Conservation (phyloP, 2,113 vertebrate genomes). For the Pachycephala philippinensis region DNA sequence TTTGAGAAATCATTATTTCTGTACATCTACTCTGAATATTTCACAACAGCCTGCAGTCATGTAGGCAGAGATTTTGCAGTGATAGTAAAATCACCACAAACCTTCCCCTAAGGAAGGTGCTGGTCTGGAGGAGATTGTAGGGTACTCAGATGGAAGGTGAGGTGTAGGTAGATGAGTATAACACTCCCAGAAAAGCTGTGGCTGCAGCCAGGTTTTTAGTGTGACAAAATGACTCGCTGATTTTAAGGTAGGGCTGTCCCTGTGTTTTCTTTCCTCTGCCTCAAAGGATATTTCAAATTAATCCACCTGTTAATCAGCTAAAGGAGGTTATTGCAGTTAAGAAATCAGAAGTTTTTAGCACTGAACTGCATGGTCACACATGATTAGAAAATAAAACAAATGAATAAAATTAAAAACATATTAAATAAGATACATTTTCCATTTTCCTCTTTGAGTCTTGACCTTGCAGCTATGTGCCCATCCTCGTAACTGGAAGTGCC, state of each 20-base stretch:
- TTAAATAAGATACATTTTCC: background rate
- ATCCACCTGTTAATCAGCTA: background rate
- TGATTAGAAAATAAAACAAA: background rate
- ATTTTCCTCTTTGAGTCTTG: background rate
- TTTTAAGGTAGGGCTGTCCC: background rate
- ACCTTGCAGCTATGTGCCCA: background rate
- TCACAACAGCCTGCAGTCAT: background rate
- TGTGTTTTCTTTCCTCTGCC: background rate
- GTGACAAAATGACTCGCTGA: background rate
- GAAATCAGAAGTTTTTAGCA: background rate
- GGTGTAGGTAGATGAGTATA: no score
- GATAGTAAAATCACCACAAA: background rate
- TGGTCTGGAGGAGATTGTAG: background rate
- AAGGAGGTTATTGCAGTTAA: background rate
- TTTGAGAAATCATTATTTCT: background rate
- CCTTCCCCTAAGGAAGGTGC: background rate
- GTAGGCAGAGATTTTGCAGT: background rate
- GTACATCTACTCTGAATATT: background rate
- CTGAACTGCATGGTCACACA: background rate
- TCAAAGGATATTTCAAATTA: background rate
- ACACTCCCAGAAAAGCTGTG: background rate
- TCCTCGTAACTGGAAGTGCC: background rate
- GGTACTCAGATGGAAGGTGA: rapidly evolving
- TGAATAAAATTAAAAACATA: background rate
- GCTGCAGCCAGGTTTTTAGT: background rate